These are phyloP conservation scores for Taxidea taxus DNA, from an alignment of 2,113 vertebrate species.

Conservation along the genomic window DNA sequence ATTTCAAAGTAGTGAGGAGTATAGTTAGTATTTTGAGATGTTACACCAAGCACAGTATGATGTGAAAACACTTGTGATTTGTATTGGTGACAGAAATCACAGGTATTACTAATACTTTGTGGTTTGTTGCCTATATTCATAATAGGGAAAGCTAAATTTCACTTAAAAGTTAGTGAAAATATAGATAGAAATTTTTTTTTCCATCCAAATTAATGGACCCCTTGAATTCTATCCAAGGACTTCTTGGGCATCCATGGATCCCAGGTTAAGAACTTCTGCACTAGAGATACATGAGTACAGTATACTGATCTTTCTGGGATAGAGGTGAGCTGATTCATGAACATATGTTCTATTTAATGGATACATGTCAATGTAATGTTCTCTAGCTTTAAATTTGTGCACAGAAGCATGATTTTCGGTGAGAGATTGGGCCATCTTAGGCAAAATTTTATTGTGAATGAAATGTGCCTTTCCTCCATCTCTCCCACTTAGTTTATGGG, in stretches of 20 bases:
- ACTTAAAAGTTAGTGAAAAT: slow-evolving; percentile 42
- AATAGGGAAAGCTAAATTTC: slow-evolving; percentile 35
- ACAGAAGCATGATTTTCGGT: slow-evolving; percentile 5
- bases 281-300: slow-evolving; percentile 37
- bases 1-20: not conserved
- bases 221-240: slow-evolving; percentile 39
- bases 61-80: slow-evolving; percentile 7
- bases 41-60: not conserved
- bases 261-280: slow-evolving; percentile 31
- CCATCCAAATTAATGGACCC: slow-evolving; percentile 1
- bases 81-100: slow-evolving; percentile 3
- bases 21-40: not conserved
- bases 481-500: not conserved
- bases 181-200: not conserved
- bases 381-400: not conserved
- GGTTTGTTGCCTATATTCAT: slow-evolving; percentile 32
- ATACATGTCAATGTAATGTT: not conserved
- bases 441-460: not conserved
- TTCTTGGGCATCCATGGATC: slow-evolving; percentile 40
- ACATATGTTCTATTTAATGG: not conserved
- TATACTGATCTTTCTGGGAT: slow-evolving; percentile 36
- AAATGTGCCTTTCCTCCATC: not conserved
- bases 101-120: slow-evolving; percentile 12
- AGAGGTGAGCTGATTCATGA: slow-evolving; percentile 36
- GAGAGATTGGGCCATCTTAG: not conserved